These are phyloP conservation scores for Ibidorhyncha struthersii DNA, from an alignment of 2,113 vertebrate genomes.

Conservation along the genomic window DNA sequence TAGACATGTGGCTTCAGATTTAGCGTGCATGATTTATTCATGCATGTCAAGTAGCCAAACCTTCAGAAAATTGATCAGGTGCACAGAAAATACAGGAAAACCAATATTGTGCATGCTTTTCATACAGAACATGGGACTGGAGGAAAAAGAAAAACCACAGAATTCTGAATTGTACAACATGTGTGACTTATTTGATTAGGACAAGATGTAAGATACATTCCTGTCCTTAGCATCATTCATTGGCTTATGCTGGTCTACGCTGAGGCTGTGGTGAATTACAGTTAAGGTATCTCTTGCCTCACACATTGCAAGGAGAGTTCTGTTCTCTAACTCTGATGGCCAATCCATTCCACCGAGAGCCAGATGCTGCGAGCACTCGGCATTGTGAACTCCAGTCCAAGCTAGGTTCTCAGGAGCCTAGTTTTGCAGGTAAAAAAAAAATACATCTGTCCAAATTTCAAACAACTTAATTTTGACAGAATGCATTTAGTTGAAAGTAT, in stretches of 20 bases:
- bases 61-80: background rate
- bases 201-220: background rate
- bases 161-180: background rate
- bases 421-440: background rate
- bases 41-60: background rate
- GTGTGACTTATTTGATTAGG: background rate
- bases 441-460: background rate
- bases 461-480: background rate
- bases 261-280: background rate
- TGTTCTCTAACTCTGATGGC: background rate
- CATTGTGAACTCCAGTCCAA: background rate
- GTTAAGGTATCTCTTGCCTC: background rate
- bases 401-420: background rate
- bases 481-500: background rate
- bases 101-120: background rate
- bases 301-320: background rate
- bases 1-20: background rate
- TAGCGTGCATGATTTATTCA: background rate
- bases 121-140: background rate
- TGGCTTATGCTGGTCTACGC: background rate
- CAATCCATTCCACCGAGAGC: background rate
- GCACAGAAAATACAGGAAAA: background rate
- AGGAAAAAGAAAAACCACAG: background rate
- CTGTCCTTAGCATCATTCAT: background rate
- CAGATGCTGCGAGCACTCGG: background rate